Conservation (phyloP, 2,113 vertebrate species). For the Cyprinus carpio region DNA sequence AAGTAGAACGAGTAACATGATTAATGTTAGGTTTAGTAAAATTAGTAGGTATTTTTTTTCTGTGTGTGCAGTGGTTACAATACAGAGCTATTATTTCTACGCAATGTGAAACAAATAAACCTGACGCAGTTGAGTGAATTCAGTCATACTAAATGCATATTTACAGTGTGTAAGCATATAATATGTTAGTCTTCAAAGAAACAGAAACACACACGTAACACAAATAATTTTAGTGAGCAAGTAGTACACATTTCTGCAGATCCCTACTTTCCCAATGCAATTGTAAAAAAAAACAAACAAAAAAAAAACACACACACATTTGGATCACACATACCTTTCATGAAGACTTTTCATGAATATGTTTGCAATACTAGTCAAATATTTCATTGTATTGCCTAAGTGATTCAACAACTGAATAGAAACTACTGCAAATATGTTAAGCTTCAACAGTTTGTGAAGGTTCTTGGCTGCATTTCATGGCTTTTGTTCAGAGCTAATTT, state of each 20-base stretch:
- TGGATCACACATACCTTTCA: too few species aligned
- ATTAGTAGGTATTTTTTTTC: too few species aligned
- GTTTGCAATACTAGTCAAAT: not conserved
- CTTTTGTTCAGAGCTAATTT: constrained; percentile 33
- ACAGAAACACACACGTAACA: not conserved
- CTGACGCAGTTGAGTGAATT: not conserved
- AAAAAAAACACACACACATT: too few species aligned
- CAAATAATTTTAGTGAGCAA: not conserved
- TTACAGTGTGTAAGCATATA: not conserved
- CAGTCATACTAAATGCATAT: not conserved
- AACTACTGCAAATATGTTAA: not conserved
- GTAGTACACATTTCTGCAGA: not conserved
- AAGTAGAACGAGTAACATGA: too few species aligned
- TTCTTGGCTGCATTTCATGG: constrained; percentile 31
- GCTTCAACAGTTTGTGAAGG: constrained; percentile 32
- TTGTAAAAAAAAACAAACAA: too few species aligned
- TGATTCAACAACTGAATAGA: not conserved
- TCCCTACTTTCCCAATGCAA: not conserved
- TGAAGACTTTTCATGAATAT: not conserved
- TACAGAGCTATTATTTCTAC: not conserved
- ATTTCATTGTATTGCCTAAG: too few species aligned
- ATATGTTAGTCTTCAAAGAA: not conserved
- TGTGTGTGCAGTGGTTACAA: not conserved
- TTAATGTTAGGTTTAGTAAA: too few species aligned
- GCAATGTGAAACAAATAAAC: not conserved